These are phyloP conservation scores for Istiophorus platypterus DNA, from an alignment of 2,113 vertebrate species.

Conservation along the genomic window DNA sequence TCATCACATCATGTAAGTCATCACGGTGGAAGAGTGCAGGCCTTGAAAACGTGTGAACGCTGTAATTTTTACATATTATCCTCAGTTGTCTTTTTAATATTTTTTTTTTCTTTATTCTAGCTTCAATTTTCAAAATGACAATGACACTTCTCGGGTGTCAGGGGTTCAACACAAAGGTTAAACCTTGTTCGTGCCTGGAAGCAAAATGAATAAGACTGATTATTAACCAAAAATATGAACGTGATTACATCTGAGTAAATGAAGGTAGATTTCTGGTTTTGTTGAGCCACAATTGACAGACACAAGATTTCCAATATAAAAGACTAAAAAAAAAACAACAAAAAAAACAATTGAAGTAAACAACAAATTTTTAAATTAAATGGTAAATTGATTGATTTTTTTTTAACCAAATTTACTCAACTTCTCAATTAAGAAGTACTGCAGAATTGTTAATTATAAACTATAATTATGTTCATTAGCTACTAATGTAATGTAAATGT, in stretches of 20 bases:
- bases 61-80: constrained; percentile 40
- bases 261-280: background rate
- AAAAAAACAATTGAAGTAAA: background rate
- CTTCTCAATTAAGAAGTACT: constrained; percentile 8
- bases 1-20: constrained; percentile 17
- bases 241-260: constrained; percentile 7
- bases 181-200: background rate
- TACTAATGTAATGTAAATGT: background rate
- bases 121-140: background rate
- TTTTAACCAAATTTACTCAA: background rate
- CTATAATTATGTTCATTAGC: constrained; percentile 2
- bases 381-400: constrained; percentile 1
- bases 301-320: background rate
- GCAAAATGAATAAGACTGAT: constrained; percentile 32
- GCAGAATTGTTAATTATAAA: background rate
- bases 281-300: constrained; percentile 2
- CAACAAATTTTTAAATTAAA: no score
- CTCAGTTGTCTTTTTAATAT: background rate
- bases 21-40: background rate
- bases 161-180: constrained; percentile 32
- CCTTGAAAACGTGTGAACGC: background rate
- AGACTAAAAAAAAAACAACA: background rate
- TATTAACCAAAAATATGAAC: background rate
- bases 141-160: constrained; percentile 16
- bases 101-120: background rate